These are phyloP conservation scores for Pantherophis guttatus DNA, from an alignment of 2,113 vertebrate genomes.

Conservation along the genomic window DNA sequence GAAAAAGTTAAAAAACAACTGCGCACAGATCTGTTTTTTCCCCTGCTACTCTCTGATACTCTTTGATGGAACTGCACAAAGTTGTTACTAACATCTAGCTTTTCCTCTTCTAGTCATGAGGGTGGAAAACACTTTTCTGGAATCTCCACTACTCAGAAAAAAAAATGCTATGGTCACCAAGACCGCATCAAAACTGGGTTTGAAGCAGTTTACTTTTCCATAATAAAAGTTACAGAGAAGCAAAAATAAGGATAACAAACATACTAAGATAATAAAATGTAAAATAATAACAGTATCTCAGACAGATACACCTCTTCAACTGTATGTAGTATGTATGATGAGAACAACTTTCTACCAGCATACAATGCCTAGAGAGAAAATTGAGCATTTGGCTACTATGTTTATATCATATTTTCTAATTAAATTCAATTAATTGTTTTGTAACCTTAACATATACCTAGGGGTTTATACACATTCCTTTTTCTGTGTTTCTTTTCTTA, in stretches of 20 bases:
- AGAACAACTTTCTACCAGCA: not conserved
- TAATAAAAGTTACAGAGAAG: not conserved
- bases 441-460: not conserved
- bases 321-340: not conserved
- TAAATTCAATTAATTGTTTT: not conserved
- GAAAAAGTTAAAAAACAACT: not conserved
- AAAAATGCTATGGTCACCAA: not conserved
- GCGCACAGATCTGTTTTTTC: not conserved
- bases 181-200: not conserved
- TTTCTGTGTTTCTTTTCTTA: not conserved
- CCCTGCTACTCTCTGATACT: not conserved
- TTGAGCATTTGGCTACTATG: not conserved
- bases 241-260: not conserved
- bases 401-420: not conserved
- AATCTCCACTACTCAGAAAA: not conserved
- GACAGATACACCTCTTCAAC: not conserved
- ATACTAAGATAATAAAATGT: not conserved
- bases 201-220: not conserved
- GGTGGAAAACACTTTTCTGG: not conserved
- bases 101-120: not conserved
- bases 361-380: not conserved
- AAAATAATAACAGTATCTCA: not conserved
- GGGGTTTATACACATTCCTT: not conserved
- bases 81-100: not conserved
- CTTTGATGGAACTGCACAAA: not conserved